A percentile compares a stretch with the other conserved stretches of the same genome.
Conservation (phyloP, 2,888 invertebrate genomes). For the Hipparchia semele region DNA sequence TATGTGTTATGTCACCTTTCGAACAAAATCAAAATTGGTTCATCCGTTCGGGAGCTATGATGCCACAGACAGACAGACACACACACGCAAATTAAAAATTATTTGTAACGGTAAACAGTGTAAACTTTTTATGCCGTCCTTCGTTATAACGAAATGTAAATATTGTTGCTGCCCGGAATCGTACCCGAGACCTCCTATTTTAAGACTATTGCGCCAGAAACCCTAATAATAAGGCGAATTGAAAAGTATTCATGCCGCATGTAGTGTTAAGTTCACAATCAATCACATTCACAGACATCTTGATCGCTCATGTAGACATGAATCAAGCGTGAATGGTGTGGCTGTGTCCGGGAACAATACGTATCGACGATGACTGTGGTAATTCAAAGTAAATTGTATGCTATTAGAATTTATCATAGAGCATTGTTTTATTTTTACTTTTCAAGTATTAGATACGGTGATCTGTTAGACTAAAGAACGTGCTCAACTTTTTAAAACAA, state of each 20-base stretch:
- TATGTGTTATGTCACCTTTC: no score
- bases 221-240: conserved; percentile 52
- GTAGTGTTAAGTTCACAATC: conserved; percentile 58
- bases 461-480: conserved; percentile 1
- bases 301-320: conserved; percentile 51
- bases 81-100: no score
- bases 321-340: conserved; percentile 8
- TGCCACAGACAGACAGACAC: no score
- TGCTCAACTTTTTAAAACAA: background rate
- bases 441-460: background rate
- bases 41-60: no score
- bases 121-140: background rate
- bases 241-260: conserved; percentile 56
- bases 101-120: no score
- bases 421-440: conserved; percentile 24
- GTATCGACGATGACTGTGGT: conserved; percentile 37
- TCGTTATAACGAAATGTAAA: no score
- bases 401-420: conserved; percentile 19
- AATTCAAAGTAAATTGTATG: conserved; percentile 45
- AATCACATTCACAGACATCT: conserved; percentile 65
- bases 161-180: no score
- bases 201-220: no score
- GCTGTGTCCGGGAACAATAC: conserved; percentile 25
- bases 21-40: no score
- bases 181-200: no score